phyloP scores from a whole-genome alignment of 2,797 vertebrate genomes.

The Paratrypauchen microcephalus region DNA sequence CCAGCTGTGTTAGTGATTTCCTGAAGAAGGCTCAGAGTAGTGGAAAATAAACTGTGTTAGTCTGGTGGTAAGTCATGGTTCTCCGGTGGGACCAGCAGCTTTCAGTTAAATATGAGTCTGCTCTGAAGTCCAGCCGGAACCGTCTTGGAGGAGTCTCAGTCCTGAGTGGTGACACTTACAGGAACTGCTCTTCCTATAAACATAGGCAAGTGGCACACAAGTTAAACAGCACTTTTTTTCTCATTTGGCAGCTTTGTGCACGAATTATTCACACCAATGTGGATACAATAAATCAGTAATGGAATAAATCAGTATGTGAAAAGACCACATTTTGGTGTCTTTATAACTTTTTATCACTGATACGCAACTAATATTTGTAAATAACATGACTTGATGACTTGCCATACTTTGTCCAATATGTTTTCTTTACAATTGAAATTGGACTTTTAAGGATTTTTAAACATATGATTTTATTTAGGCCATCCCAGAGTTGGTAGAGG shows the following conservation, averaged over 20 bases:
- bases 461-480: too few species aligned
- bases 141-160: slow-evolving; percentile 26
- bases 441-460: too few species aligned
- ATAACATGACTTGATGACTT: too few species aligned
- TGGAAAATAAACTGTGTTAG: slow-evolving; percentile 26
- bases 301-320: too few species aligned
- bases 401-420: too few species aligned
- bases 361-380: too few species aligned
- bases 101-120: slow-evolving; percentile 50
- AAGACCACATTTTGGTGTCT: too few species aligned
- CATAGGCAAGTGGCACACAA: background rate
- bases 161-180: slow-evolving; percentile 3
- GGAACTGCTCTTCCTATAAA: slow-evolving; percentile 15
- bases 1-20: slow-evolving; percentile 25
- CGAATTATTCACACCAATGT: background rate
- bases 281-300: too few species aligned
- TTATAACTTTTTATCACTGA: too few species aligned
- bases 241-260: background rate
- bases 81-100: slow-evolving; percentile 33
- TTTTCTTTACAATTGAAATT: too few species aligned
- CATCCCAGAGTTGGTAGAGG: too few species aligned
- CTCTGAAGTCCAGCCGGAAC: slow-evolving; percentile 26
- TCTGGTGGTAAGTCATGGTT: slow-evolving; percentile 40
- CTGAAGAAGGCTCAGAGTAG: slow-evolving; percentile 9
- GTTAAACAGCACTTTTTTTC: background rate